A percentile compares a stretch with the other conserved stretches of the same genome.
phyloP scores from a whole-genome alignment of 64 coral and sea anemone species.

The Platygyra sinensis region DNA sequence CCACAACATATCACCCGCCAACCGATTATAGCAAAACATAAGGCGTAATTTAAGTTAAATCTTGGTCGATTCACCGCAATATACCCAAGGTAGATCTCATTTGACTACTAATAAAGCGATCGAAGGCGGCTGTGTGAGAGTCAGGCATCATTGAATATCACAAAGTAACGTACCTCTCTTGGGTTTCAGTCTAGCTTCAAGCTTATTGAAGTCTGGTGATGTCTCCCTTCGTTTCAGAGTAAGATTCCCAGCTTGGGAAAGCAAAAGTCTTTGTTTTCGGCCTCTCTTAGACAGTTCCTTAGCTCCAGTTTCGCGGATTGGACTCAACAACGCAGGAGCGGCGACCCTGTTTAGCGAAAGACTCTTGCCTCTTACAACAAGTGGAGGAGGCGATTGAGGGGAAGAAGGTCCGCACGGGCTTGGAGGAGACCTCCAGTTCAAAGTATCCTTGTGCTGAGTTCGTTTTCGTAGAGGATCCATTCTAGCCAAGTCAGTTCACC shows the following conservation, averaged over 20 bases:
- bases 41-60: conserved; percentile 12
- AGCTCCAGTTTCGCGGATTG: conserved; percentile 42
- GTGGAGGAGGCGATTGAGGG: conserved; percentile 66
- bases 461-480: conserved; percentile 47
- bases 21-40: conserved; percentile 12
- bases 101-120: background rate
- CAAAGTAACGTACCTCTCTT: conserved; percentile 49
- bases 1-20: conserved; percentile 14
- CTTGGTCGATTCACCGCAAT: conserved; percentile 3
- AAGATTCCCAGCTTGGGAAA: conserved; percentile 60
- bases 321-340: conserved; percentile 14
- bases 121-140: background rate
- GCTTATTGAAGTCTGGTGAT: conserved; percentile 54
- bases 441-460: conserved; percentile 39
- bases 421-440: conserved; percentile 61
- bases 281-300: conserved; percentile 63
- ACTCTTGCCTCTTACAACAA: conserved; percentile 57
- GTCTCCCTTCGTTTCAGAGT: conserved; percentile 70
- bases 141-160: background rate
- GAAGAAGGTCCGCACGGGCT: conserved; percentile 60
- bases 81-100: background rate
- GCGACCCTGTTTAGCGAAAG: conserved; percentile 42
- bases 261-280: conserved; percentile 72
- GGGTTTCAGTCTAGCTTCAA: conserved; percentile 59
- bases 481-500: conserved; percentile 31